Conservation (phyloP, 2,797 vertebrate species). For the Enteromius anoplus region DNA sequence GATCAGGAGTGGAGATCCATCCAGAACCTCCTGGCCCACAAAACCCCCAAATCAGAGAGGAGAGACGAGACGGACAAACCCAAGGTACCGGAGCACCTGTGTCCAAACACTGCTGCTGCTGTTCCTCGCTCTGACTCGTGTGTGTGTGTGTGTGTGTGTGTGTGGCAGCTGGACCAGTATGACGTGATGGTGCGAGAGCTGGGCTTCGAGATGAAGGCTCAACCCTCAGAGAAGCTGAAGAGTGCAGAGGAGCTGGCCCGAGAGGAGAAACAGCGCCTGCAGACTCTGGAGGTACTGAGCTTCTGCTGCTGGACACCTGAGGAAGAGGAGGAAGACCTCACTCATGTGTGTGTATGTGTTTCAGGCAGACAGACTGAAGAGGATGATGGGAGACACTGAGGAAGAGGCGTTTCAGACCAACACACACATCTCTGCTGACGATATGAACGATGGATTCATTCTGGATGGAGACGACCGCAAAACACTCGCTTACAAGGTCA, state of each 20-base stretch:
- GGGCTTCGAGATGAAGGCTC: slow-evolving; percentile 96
- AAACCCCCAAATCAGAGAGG: slow-evolving; percentile 74
- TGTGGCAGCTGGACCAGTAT: slow-evolving; percentile 86
- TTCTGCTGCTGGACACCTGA: background rate
- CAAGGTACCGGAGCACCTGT: slow-evolving; percentile 74
- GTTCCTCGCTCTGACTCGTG: background rate
- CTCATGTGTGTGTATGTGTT: background rate
- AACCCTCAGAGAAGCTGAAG: slow-evolving; percentile 91
- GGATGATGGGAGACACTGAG: slow-evolving; percentile 87
- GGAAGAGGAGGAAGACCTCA: background rate
- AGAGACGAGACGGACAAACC: slow-evolving; percentile 77
- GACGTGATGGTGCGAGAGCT: slow-evolving; percentile 94
- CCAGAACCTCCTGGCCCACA: slow-evolving; percentile 83
- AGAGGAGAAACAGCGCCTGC: slow-evolving; percentile 85
- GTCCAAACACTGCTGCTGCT: background rate
- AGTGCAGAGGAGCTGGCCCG: slow-evolving; percentile 87
- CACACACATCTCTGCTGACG: slow-evolving; percentile 88
- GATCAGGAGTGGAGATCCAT: slow-evolving; percentile 94
- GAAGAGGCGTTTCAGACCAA: slow-evolving; percentile 62
- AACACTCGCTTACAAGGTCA: slow-evolving; percentile 86
- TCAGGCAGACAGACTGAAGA: slow-evolving; percentile 87
- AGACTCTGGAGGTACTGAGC: slow-evolving; percentile 85
- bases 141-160: slow-evolving; percentile 39
- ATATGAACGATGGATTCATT: slow-evolving; percentile 90
- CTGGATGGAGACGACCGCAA: slow-evolving; percentile 85